phyloP scores from a whole-genome alignment of 2,888 invertebrate genomes.

The Sturmia bella region DNA sequence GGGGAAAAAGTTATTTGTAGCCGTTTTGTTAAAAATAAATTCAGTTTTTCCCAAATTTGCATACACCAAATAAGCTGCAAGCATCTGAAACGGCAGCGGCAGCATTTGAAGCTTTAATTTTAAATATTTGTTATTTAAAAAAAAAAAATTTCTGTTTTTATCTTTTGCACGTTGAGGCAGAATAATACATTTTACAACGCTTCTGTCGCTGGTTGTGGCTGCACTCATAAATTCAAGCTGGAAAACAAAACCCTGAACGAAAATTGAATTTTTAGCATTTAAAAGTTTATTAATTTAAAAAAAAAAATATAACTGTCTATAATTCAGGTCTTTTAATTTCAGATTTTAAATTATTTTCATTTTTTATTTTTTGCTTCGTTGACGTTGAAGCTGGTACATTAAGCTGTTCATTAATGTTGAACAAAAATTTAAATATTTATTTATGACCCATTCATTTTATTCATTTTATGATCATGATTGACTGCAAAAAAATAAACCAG shows the following conservation, averaged over 20 bases:
- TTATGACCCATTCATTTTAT: slow-evolving; percentile 20
- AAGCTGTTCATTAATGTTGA: slow-evolving; percentile 4
- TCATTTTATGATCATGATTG: neutral
- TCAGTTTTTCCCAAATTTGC: too few relatives aligned
- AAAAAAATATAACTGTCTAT: neutral
- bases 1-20: neutral
- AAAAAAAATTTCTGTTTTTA: slow-evolving; percentile 14
- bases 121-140: slow-evolving; percentile 28
- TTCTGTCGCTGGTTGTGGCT: slow-evolving; percentile 50
- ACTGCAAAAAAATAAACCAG: neutral
- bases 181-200: slow-evolving; percentile 44
- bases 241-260: slow-evolving; percentile 41
- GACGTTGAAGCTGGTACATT: slow-evolving; percentile 2
- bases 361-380: slow-evolving; percentile 15
- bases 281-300: neutral
- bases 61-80: slow-evolving; percentile 34
- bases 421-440: slow-evolving; percentile 7
- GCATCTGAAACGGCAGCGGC: slow-evolving; percentile 30
- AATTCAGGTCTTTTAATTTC: slow-evolving; percentile 15
- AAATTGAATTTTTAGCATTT: neutral
- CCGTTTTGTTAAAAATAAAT: slow-evolving; percentile 13
- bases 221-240: slow-evolving; percentile 37
- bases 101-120: slow-evolving; percentile 35
- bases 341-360: neutral
- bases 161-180: slow-evolving; percentile 2